Base-by-base conservation (phyloP, 2,797 vertebrate species). In the Microctenopoma steveboyesi region DNA sequence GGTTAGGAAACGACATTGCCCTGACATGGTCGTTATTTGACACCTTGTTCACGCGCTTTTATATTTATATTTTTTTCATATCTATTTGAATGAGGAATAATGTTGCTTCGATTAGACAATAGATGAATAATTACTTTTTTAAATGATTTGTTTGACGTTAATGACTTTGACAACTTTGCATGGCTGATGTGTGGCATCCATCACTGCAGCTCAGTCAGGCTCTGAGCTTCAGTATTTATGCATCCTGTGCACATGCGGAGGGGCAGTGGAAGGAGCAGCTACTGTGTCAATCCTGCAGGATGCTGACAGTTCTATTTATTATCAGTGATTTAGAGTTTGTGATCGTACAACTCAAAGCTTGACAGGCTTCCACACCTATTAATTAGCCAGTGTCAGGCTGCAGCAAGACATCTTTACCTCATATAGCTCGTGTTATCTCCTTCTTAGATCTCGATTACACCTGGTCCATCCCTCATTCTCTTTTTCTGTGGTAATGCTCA, bases 111-210 rank as follows among this genome's bases (percentile, higher is more conserved):
- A 18, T 45, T 39, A 22, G 22, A 22, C 22, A 1, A 0, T 28
- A 28, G 35, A 4, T 33, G 22, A 30, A 5, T 13, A 22, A 53
- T 74, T 25, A 14, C 0, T 35, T 35, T 35, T 3, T 7, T 35
- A 13, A 9, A 0, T 52, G 30, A 11, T 27, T 16, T 37, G 47
- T 15, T 40, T 8, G 3, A 10, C 0, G 48, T 22, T 58, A 55
- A 40, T 61, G 64, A n/a, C 13, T 58, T 74, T 61, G 30, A 53
- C 64, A 77, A 82, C 59, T 78, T 64, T 49, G 47, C 62, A 28
- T 65, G 64, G 72, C 35, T 76, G 46, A 7, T 60, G 62, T 40
- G 47, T 82, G 73, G 83, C 77, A 84, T 83, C 85, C 85, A 85
- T 87, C 72, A 86, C 50, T 62, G 76, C 74, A 66, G 84, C 55